Conservation (phyloP, 2,888 invertebrate genomes). For the Panopea generosa region DNA sequence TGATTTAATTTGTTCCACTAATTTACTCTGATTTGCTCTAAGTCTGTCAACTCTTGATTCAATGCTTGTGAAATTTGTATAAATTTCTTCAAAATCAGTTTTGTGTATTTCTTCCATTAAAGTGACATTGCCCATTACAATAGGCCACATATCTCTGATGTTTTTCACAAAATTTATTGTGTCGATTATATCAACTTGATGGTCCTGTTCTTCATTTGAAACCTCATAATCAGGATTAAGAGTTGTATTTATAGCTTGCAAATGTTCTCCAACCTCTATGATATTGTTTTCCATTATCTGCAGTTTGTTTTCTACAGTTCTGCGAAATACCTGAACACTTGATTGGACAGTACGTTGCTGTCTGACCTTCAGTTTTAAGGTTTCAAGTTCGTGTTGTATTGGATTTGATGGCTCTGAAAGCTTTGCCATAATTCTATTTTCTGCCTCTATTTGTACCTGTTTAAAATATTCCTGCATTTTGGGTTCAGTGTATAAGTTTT, state of each 20-base stretch:
- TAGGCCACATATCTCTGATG: conserved; percentile 36
- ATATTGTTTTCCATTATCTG: conserved; percentile 57
- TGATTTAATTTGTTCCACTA: background rate
- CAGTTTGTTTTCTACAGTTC: background rate
- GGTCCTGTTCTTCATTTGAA: conserved; percentile 2
- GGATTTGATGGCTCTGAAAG: conserved; percentile 16
- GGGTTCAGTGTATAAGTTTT: conserved; percentile 24
- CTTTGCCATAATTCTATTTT: conserved; percentile 26
- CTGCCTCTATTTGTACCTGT: conserved; percentile 20
- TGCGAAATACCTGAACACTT: too few relatives aligned
- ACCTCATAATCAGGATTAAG: conserved; percentile 36
- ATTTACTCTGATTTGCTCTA: conserved; percentile 20
- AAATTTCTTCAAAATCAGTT: conserved; percentile 17
- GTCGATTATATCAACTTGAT: conserved; percentile 20
- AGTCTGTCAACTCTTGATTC: conserved; percentile 34
- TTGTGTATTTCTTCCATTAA: conserved; percentile 20
- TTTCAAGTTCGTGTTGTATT: conserved; percentile 22
- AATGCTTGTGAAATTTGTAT: conserved; percentile 22
- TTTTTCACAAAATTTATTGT: conserved; percentile 39
- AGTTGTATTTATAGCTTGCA: conserved; percentile 38
- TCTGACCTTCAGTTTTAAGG: conserved; percentile 18
- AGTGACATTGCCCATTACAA: conserved; percentile 36
- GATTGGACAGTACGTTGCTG: too few relatives aligned
- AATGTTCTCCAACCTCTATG: conserved; percentile 25
- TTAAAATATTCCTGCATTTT: conserved; percentile 23